These are phyloP conservation scores for Apotomis betuletana DNA, from an alignment of 2,888 invertebrate species.

Conservation along the genomic window DNA sequence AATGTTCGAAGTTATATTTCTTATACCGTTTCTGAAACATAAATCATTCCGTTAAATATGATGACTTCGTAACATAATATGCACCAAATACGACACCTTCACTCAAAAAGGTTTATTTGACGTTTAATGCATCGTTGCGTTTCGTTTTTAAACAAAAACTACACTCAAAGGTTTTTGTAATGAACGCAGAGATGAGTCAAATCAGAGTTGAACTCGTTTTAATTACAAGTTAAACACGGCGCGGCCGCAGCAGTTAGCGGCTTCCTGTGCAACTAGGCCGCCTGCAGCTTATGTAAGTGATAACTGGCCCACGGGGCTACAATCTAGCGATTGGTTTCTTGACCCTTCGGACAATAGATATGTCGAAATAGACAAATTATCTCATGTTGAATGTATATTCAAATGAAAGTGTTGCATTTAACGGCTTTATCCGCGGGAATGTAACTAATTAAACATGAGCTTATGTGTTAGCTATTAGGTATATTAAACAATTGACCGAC, in stretches of 20 bases:
- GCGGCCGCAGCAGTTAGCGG: constrained; percentile 68
- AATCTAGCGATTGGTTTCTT: constrained; percentile 33
- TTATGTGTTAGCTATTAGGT: no score
- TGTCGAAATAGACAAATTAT: constrained; percentile 24
- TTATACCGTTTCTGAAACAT: not conserved
- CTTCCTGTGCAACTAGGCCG: constrained; percentile 75
- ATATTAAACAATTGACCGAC: no score
- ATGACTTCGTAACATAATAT: not conserved
- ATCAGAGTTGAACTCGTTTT: constrained; percentile 68
- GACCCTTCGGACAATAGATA: constrained; percentile 25
- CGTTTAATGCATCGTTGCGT: not conserved
- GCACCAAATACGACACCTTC: not conserved
- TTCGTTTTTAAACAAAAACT: not conserved
- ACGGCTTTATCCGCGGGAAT: no score
- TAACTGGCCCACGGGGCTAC: constrained; percentile 54
- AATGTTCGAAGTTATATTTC: not conserved
- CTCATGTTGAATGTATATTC: not conserved
- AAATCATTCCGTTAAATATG: not conserved
- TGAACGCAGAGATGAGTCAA: constrained; percentile 54
- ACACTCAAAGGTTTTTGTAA: constrained; percentile 21
- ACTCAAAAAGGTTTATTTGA: not conserved
- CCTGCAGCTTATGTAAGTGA: constrained; percentile 68
- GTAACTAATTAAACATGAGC: no score
- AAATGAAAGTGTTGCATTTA: no score
- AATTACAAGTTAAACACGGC: constrained; percentile 73